These are phyloP conservation scores for Tribolium castaneum DNA, from an alignment of 1,140 invertebrate genomes.

Conservation along the genomic window DNA sequence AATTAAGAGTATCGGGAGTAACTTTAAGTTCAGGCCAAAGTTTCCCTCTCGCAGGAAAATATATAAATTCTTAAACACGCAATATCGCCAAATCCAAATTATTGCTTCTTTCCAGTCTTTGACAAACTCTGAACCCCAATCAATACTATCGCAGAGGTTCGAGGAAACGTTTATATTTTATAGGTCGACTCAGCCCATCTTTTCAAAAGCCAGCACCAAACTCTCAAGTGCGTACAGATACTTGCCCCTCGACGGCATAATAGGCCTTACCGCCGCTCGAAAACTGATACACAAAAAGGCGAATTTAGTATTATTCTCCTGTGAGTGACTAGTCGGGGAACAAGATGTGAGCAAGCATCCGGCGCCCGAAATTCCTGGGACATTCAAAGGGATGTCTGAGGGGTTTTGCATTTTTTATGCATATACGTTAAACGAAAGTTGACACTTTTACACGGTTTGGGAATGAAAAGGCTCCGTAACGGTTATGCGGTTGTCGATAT, in stretches of 20 bases:
- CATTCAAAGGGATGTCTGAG: neutral
- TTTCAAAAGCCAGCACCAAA: conserved; percentile 4
- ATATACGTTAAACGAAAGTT: neutral
- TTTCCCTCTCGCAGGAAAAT: neutral
- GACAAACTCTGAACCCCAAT: neutral
- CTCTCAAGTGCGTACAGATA: conserved; percentile 4
- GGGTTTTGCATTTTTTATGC: neutral
- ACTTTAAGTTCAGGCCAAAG: neutral
- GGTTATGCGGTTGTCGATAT: neutral
- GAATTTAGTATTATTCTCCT: neutral
- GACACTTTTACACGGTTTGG: neutral
- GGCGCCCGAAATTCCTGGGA: neutral
- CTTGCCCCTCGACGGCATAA: neutral
- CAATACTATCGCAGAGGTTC: neutral
- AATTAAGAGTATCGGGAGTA: neutral
- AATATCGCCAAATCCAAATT: neutral
- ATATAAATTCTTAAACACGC: neutral
- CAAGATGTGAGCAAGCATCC: too few species aligned
- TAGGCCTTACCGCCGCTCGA: neutral
- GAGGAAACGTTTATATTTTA: neutral
- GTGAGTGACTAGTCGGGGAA: too few species aligned
- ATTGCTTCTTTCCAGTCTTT: neutral
- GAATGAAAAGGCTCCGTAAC: neutral
- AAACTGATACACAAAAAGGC: neutral
- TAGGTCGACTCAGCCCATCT: neutral